These are phyloP conservation scores for Tryphoninae sp. DNA, from an alignment of 2,888 invertebrate genomes.

Conservation along the genomic window DNA sequence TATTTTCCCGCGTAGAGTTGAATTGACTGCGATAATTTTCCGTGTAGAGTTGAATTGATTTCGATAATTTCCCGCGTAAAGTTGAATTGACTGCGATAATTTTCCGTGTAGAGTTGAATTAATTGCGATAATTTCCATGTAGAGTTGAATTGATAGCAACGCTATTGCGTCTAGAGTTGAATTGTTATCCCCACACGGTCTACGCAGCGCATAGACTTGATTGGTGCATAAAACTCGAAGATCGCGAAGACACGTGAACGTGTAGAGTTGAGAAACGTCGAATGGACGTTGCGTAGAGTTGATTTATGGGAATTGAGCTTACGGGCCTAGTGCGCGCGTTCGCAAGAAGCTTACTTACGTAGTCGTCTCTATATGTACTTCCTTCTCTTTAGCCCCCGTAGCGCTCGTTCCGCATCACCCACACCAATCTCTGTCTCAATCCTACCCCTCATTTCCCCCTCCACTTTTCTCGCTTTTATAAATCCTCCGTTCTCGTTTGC, in stretches of 20 bases:
- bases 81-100: background rate
- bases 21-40: background rate
- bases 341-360: no score
- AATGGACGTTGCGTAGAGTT: background rate
- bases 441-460: background rate
- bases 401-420: conserved; percentile 6
- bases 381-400: background rate
- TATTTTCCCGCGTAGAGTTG: background rate
- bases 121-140: background rate
- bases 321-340: no score
- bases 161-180: background rate
- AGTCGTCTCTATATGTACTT: background rate
- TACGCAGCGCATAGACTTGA: background rate
- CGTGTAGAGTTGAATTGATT: background rate
- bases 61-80: background rate
- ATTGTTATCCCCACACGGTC: background rate
- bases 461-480: conserved; percentile 36
- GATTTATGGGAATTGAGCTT: background rate
- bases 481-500: conserved; percentile 32
- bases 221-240: no score
- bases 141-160: background rate
- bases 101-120: background rate
- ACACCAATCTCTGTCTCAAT: conserved; percentile 7
- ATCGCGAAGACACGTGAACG: no score
- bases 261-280: no score